These are phyloP conservation scores for Drosophila birchii DNA, from an alignment of 2,888 invertebrate genomes.

Conservation along the genomic window DNA sequence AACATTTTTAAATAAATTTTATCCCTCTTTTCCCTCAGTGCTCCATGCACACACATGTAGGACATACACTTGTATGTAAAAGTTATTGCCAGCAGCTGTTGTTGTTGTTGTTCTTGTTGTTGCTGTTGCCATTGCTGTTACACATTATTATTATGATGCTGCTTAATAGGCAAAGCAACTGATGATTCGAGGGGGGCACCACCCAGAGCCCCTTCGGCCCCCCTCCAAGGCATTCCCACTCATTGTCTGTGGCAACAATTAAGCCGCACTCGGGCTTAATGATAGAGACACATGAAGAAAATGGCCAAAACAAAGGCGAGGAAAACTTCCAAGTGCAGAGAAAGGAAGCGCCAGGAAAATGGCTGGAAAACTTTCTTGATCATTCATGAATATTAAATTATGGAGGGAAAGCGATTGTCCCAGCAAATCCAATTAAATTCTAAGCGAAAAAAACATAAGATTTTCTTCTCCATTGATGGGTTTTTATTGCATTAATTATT, in stretches of 20 bases:
- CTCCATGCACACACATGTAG: conserved; percentile 6
- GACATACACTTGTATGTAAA: conserved; percentile 34
- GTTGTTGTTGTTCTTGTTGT: conserved; percentile 54
- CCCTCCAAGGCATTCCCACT: conserved; percentile 4
- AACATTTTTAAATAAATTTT: no score
- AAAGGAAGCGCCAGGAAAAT: conserved; percentile 14
- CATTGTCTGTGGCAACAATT: conserved; percentile 66
- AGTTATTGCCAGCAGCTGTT: conserved; percentile 71
- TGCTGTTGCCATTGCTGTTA: conserved; percentile 58
- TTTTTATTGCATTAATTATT: no score
- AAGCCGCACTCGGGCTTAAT: conserved; percentile 64
- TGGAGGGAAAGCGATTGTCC: conserved; percentile 8
- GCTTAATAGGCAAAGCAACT: conserved; percentile 66
- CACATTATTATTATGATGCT: conserved; percentile 77
- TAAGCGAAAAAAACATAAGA: neutral
- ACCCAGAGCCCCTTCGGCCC: neutral
- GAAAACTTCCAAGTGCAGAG: conserved; percentile 21
- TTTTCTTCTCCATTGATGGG: neutral
- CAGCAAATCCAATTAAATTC: conserved; percentile 9
- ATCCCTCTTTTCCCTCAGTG: neutral
- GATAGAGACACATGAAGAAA: conserved; percentile 51
- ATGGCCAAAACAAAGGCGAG: conserved; percentile 40
- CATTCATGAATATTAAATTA: conserved; percentile 39
- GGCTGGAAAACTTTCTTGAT: conserved; percentile 26
- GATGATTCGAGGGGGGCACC: conserved; percentile 1